A percentile compares a stretch with the other conserved stretches of the same genome.
These are phyloP conservation scores for Drosophila colorata DNA, from an alignment of 2,888 invertebrate genomes.

Conservation along the genomic window DNA sequence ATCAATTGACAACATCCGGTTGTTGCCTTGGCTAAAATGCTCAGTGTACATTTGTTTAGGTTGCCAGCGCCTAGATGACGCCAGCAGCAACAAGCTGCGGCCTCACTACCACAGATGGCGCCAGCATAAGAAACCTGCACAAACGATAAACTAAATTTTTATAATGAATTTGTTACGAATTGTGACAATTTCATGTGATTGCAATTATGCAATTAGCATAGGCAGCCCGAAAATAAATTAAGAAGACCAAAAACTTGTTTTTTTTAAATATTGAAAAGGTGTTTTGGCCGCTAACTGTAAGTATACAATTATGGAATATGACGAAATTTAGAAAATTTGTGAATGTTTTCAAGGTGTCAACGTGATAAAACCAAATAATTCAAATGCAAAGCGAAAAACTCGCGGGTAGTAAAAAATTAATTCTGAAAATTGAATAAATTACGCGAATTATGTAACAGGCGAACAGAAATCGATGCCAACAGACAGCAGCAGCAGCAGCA, in stretches of 20 bases:
- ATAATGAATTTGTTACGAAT: constrained; percentile 16
- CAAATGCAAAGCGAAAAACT: constrained; percentile 53
- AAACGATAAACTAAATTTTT: not conserved
- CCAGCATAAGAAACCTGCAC: not conserved
- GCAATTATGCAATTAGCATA: not conserved
- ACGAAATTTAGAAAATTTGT: constrained; percentile 10
- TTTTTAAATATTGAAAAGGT: not conserved
- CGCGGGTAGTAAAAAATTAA: constrained; percentile 75
- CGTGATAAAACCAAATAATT: constrained; percentile 44
- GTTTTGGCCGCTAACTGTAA: no score
- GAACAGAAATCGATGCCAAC: constrained; percentile 65
- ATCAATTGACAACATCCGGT: not conserved
- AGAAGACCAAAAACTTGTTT: not conserved
- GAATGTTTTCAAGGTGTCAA: constrained; percentile 15
- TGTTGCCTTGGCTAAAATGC: constrained; percentile 2
- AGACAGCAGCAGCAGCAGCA: constrained; percentile 34
- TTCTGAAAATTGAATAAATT: constrained; percentile 84
- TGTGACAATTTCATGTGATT: constrained; percentile 4
- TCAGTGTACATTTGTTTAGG: not conserved
- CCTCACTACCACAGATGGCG: not conserved
- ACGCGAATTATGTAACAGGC: constrained; percentile 83
- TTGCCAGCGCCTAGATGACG: not conserved
- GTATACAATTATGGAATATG: not conserved
- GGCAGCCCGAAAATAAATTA: not conserved
- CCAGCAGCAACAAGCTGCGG: not conserved